phyloP scores from a whole-genome alignment of 2,888 invertebrate genomes.

The Barypeithes pellucidus region DNA sequence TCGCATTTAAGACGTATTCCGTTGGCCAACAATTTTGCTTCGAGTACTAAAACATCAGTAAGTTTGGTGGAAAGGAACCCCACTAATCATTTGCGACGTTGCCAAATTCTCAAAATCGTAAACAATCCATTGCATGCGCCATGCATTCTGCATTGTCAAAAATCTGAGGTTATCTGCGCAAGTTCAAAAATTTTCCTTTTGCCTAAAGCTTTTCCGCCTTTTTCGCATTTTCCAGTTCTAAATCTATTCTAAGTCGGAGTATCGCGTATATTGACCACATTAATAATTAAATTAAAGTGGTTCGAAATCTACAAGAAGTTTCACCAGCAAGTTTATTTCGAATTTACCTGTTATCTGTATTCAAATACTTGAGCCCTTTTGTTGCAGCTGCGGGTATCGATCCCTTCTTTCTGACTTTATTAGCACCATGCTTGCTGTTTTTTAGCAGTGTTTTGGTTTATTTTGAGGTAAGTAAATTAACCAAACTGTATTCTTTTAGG shows the following conservation, averaged over 20 bases:
- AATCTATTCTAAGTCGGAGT: background rate
- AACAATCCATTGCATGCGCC: no score
- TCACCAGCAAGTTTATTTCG: background rate
- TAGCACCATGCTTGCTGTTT: conserved; percentile 59
- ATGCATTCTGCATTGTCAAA: no score
- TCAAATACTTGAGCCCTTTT: conserved; percentile 13
- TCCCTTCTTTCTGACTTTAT: conserved; percentile 42
- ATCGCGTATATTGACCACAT: background rate
- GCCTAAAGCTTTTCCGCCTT: conserved; percentile 9
- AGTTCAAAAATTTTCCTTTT: conserved; percentile 9
- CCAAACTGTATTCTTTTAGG: background rate
- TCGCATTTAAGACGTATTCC: no score
- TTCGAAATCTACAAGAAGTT: background rate
- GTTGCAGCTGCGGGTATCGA: conserved; percentile 41
- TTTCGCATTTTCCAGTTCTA: conserved; percentile 17
- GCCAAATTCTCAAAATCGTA: no score
- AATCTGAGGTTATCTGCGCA: conserved; percentile 5
- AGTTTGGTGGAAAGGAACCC: no score
- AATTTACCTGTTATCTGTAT: background rate
- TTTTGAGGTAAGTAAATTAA: conserved; percentile 57
- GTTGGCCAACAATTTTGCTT: no score
- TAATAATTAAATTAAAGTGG: background rate
- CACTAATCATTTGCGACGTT: no score
- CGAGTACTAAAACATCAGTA: no score
- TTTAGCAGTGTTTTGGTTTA: conserved; percentile 61